A percentile compares a stretch with the other conserved stretches of the same genome.
Evolutionary conservation across 1,140 invertebrate species (phyloP).

Genomic region (Stenopsyche tienmushanensis): DNA sequence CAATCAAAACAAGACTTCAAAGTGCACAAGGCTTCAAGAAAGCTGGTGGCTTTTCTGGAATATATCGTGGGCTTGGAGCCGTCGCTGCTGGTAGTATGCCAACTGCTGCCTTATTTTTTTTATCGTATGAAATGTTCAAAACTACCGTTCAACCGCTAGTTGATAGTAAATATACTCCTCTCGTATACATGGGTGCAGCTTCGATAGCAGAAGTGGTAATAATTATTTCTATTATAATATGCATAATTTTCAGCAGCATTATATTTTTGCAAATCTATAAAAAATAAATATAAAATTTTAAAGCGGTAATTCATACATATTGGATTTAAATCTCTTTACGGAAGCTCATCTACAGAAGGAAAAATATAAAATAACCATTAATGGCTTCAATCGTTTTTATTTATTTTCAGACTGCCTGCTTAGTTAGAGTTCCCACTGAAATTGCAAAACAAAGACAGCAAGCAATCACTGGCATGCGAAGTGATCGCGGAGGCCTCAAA

Average conservation of each 20-base stretch:
- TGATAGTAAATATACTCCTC: constrained; percentile 58
- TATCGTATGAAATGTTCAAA: constrained; percentile 87
- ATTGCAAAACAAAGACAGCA: constrained; percentile 94
- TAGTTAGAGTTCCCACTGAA: constrained; percentile 90
- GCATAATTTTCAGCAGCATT: not conserved
- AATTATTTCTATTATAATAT: constrained; percentile 42
- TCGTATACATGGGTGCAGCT: constrained; percentile 82
- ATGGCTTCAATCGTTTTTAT: constrained; percentile 2
- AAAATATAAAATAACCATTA: not conserved
- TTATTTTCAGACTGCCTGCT: constrained; percentile 71
- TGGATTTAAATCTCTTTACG: too few species aligned
- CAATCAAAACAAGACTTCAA: constrained; percentile 92
- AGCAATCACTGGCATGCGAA: constrained; percentile 58
- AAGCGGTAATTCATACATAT: too few species aligned
- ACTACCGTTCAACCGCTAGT: constrained; percentile 54
- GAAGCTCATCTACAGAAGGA: too few species aligned
- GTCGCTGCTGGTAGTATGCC: constrained; percentile 85
- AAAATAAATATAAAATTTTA: not conserved
- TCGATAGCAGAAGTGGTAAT: constrained; percentile 81
- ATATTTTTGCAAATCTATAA: constrained; percentile 11
- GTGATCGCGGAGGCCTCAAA: constrained; percentile 49
- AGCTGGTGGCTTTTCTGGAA: constrained; percentile 83
- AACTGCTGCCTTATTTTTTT: constrained; percentile 90
- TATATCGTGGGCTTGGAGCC: constrained; percentile 87
- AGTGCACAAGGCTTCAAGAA: constrained; percentile 83